Percentiles rank a stretch among this genome's conserved stretches.
Evolutionary conservation across 2,888 invertebrate genomes (phyloP).

Genomic region (Halictus quadricinctus): DNA sequence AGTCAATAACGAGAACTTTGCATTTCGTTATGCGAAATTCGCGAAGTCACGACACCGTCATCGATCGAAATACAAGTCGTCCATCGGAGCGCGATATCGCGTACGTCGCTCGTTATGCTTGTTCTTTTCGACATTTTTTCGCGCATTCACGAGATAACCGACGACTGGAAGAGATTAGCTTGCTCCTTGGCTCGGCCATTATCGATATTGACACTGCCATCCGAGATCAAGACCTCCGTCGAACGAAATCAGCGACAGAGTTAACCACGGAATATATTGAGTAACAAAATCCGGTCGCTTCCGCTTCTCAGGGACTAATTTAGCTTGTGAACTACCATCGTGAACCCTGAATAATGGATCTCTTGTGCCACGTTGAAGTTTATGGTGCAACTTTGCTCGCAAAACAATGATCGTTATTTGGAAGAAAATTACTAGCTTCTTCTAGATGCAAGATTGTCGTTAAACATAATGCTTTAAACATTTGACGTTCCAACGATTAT

Average conservation of each 20-base stretch:
- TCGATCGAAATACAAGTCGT: constrained; percentile 60
- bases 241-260: not conserved
- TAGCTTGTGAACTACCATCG: constrained; percentile 6
- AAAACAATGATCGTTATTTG: not conserved
- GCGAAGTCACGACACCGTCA: constrained; percentile 49
- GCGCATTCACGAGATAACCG: constrained; percentile 47
- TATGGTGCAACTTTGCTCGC: too few relatives aligned
- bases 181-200: not conserved
- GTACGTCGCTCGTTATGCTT: constrained; percentile 34
- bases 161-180: constrained; percentile 31
- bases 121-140: constrained; percentile 12
- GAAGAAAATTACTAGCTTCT: not conserved
- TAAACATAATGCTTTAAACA: not conserved
- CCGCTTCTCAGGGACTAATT: not conserved
- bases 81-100: constrained; percentile 37
- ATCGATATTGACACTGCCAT: constrained; percentile 17
- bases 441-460: not conserved
- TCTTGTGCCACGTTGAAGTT: not conserved
- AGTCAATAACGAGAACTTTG: not conserved
- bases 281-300: not conserved
- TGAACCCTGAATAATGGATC: constrained; percentile 21
- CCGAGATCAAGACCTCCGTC: not conserved
- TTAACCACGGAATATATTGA: not conserved
- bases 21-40: constrained; percentile 26
- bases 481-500: too few relatives aligned